Conservation (phyloP, 1,140 invertebrate genomes). For the Ceratina australensis region DNA sequence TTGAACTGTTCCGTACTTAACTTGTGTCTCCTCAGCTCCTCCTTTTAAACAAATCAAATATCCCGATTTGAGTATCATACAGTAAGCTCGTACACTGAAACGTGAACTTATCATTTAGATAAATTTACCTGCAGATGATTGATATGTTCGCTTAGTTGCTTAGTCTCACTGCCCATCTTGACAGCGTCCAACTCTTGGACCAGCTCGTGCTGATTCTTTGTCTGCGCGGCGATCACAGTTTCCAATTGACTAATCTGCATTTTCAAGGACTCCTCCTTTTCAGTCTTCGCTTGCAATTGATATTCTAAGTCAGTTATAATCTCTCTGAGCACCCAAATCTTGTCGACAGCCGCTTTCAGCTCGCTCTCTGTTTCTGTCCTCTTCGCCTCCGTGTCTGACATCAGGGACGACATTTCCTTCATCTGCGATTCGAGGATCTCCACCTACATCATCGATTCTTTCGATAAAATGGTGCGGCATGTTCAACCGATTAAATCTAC, state of each 20-base stretch:
- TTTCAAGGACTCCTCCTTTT: slow-evolving; percentile 77
- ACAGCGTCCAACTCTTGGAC: slow-evolving; percentile 79
- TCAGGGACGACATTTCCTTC: slow-evolving; percentile 83
- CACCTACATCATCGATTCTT: slow-evolving; percentile 77
- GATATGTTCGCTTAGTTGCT: slow-evolving; percentile 80
- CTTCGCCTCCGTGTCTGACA: slow-evolving; percentile 81
- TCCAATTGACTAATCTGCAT: slow-evolving; percentile 78
- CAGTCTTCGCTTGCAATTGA: slow-evolving; percentile 83
- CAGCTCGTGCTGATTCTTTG: slow-evolving; percentile 80
- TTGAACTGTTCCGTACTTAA: slow-evolving; percentile 80
- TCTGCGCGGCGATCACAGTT: slow-evolving; percentile 80
- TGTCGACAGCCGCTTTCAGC: slow-evolving; percentile 85
- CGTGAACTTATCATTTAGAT: too few relatives aligned
- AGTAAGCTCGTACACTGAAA: too few relatives aligned
- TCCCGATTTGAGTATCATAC: too few relatives aligned
- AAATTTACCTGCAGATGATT: slow-evolving; percentile 76
- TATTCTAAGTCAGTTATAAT: slow-evolving; percentile 88
- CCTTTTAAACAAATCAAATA: slow-evolving; percentile 56
- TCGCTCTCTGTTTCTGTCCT: slow-evolving; percentile 83
- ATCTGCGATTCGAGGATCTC: slow-evolving; percentile 86
- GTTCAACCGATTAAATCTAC: slow-evolving; percentile 1
- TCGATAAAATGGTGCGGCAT: neutral
- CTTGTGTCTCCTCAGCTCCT: slow-evolving; percentile 81
- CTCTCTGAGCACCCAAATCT: slow-evolving; percentile 86
- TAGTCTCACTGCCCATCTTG: slow-evolving; percentile 78